These are phyloP conservation scores for Hirudinaria manillensis DNA, from an alignment of 2,888 invertebrate genomes.

Conservation along the genomic window DNA sequence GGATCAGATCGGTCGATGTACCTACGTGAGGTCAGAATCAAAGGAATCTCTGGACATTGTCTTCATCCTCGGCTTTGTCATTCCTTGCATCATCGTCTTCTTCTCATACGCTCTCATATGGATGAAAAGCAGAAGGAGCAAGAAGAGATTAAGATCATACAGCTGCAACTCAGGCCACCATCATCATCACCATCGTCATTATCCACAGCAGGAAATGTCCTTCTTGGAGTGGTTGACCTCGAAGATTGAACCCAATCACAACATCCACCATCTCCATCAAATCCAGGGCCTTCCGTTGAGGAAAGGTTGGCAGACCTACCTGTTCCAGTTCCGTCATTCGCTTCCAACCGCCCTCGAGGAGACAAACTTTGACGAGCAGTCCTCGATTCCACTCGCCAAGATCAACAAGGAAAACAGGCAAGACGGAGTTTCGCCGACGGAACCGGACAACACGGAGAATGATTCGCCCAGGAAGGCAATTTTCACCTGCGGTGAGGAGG, in stretches of 20 bases:
- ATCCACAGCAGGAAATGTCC: background rate
- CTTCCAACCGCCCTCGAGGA: too few species aligned
- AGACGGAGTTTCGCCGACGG: too few species aligned
- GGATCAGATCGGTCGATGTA: constrained; percentile 33
- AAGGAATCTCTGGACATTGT: constrained; percentile 30
- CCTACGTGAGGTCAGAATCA: constrained; percentile 31
- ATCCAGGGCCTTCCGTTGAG: background rate
- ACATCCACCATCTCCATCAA: background rate
- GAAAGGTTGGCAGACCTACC: too few species aligned
- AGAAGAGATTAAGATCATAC: constrained; percentile 19
- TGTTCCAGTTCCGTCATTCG: too few species aligned
- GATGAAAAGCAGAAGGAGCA: constrained; percentile 19
- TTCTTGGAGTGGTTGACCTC: too few species aligned
- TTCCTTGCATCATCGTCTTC: constrained; percentile 30
- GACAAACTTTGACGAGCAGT: too few species aligned
- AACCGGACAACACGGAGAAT: too few species aligned
- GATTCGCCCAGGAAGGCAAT: too few species aligned
- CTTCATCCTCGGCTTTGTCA: constrained; percentile 30
- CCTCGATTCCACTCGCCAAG: too few species aligned
- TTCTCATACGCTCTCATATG: constrained; percentile 31
- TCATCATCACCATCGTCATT: constrained; percentile 10
- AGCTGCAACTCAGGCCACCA: background rate
- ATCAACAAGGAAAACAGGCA: too few species aligned
- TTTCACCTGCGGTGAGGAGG: too few species aligned
- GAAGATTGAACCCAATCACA: background rate